phyloP scores from a whole-genome alignment of 2,797 vertebrate genomes.

The Rhabdomys pumilio region DNA sequence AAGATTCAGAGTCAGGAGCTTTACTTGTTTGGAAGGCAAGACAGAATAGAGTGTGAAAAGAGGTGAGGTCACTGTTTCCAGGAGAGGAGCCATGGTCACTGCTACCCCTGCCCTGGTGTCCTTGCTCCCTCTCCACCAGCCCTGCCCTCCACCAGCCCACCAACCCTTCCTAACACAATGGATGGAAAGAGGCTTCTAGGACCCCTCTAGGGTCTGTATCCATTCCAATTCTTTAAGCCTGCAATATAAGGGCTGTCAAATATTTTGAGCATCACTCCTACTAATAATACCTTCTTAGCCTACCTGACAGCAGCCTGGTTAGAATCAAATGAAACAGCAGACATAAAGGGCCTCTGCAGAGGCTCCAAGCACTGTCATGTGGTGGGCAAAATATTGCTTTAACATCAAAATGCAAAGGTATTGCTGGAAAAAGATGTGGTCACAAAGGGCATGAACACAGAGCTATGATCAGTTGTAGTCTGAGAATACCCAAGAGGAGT shows the following conservation, averaged over 20 bases:
- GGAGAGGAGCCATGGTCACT: not conserved
- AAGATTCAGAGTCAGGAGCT: not conserved
- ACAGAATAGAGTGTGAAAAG: conserved; percentile 40
- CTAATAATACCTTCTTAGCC: conserved; percentile 81
- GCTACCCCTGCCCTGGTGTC: not conserved
- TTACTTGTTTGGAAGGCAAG: conserved; percentile 14
- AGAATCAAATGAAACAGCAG: conserved; percentile 81
- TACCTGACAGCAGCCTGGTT: conserved; percentile 78
- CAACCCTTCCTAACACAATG: not conserved
- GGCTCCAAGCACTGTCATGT: conserved; percentile 72
- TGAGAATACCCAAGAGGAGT: not conserved
- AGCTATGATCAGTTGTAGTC: conserved; percentile 77
- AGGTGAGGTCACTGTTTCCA: not conserved
- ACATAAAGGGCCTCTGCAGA: conserved; percentile 78
- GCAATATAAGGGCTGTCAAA: conserved; percentile 59
- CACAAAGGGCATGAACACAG: conserved; percentile 77
- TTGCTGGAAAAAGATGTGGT: conserved; percentile 71
- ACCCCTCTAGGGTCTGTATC: not conserved
- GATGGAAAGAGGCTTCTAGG: not conserved
- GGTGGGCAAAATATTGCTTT: conserved; percentile 84
- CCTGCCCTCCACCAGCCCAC: not conserved
- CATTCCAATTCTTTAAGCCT: conserved; percentile 19
- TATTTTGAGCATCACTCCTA: conserved; percentile 73
- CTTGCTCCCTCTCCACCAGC: not conserved
- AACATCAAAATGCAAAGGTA: conserved; percentile 85